Conservation (phyloP, 2,113 vertebrate species). For the Echinops telfairi region DNA sequence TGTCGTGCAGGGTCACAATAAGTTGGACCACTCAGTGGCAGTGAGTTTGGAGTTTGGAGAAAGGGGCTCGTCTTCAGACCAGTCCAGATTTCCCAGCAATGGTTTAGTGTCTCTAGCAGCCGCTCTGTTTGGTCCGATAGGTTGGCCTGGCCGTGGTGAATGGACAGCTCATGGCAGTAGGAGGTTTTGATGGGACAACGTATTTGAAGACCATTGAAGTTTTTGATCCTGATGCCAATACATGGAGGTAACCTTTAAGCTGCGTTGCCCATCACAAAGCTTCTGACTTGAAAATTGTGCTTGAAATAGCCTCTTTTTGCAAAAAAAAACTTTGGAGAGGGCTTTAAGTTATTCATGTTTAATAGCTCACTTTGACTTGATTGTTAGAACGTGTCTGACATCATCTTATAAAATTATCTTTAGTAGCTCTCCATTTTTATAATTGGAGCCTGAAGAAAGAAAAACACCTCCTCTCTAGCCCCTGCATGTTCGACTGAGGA, state of each 20-base stretch:
- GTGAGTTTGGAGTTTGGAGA: not conserved
- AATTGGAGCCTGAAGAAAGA: not conserved
- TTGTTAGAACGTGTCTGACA: not conserved
- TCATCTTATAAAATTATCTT: not conserved
- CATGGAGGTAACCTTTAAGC: slow-evolving; percentile 93
- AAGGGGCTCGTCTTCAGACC: not conserved
- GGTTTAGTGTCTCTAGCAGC: slow-evolving; percentile 30
- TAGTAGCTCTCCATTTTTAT: slow-evolving; percentile 26
- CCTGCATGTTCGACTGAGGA: not conserved
- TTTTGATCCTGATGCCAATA: slow-evolving; percentile 98
- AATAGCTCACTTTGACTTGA: not conserved
- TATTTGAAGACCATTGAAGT: slow-evolving; percentile 99
- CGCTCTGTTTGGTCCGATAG: slow-evolving; percentile 84
- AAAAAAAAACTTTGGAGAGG: not conserved
- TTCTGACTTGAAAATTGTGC: not conserved
- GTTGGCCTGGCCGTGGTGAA: slow-evolving; percentile 98
- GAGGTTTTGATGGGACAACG: slow-evolving; percentile 98
- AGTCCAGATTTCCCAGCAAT: not conserved
- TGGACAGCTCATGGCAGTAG: slow-evolving; percentile 98
- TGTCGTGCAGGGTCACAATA: too few relatives aligned
- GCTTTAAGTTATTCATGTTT: not conserved
- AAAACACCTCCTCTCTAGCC: not conserved
- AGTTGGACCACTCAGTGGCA: too few relatives aligned
- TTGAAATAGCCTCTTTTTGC: not conserved
- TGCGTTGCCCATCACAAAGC: not conserved